Evolutionary conservation across 2,113 vertebrate genomes (phyloP).

Genomic region (Oreotrochilus melanogaster): DNA sequence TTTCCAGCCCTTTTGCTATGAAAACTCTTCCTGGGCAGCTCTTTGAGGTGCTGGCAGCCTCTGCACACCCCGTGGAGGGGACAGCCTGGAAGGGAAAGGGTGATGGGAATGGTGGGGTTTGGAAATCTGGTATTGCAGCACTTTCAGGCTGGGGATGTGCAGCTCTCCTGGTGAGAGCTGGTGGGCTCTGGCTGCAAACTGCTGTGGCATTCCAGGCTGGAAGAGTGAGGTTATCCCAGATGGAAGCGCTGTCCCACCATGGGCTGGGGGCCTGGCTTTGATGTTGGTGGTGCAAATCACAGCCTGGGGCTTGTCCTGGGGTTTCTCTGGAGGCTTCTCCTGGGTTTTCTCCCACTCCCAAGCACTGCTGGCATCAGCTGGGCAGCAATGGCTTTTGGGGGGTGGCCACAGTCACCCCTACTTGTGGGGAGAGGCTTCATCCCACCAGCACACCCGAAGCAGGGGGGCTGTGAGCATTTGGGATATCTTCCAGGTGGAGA

Average conservation of each 20-base stretch:
- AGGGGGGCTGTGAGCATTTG: accelerated
- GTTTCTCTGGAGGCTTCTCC: neutral
- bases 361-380: accelerated
- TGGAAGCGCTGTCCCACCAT: accelerated
- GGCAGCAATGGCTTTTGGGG: neutral
- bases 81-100: neutral
- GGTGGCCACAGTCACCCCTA: too few species aligned
- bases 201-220: neutral
- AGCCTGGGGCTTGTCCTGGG: neutral
- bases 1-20: neutral
- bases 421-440: accelerated
- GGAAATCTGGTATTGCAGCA: neutral
- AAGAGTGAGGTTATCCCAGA: neutral
- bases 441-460: accelerated
- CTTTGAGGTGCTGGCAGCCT: neutral
- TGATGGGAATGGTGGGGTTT: neutral
- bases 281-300: neutral
- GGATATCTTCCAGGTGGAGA: neutral
- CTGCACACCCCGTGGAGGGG: neutral
- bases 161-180: neutral
- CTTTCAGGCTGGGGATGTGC: neutral
- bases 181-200: neutral
- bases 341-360: neutral
- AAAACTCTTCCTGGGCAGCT: neutral
- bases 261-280: neutral